Base-by-base conservation (phyloP, 2,888 invertebrate genomes). In the Rapana venosa region DNA sequence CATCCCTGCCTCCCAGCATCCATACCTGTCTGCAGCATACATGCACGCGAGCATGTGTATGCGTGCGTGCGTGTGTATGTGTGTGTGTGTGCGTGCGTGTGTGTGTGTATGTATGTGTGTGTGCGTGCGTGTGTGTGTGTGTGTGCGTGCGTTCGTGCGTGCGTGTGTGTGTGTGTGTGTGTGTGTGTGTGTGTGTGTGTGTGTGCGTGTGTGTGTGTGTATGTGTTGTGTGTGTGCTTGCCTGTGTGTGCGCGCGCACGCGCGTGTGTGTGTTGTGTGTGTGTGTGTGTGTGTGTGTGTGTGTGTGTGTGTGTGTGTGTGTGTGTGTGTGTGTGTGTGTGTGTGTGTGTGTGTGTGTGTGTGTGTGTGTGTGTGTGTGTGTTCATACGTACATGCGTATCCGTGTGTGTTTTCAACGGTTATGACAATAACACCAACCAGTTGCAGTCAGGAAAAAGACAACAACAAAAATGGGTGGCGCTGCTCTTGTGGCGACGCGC, bases 311-410 rank as follows among this genome's bases (percentile, higher is more conserved):
- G 17, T 70, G 70, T 70, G 22, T 70, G 70, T 70, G 26, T 70
- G 70, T 70, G 70, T 70, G 70, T 70, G 70, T 70, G 70, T 70
- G 70, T 70, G 70, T 26, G 70, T 70, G 70, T 70, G 70, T 70
- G 70, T 70, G 70, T 70, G 22, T 70, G 70, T 70, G 22, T 70
- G 70, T 70, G 22, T 70, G 70, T 70, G 70, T 70, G 70, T 70
- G 70, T 70, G 70, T 70, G 26, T 70, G 11, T 70, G 22, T 17
- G 15, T 70, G 70, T 70, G 15, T 17, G 11, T 70, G 22, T 22
- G 22, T 22, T 17, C 5, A 26, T 17, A 26, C 26, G 22, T 17
- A 26, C 22, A 22, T 70, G 70, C 26, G 11, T 70, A n/a, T n/a
- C n/a, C n/a, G 66, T 47, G 47, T 47, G 47, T 47, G 47, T 47